Base-by-base conservation (phyloP, 1,140 invertebrate species). In the Agrypnia vestita region DNA sequence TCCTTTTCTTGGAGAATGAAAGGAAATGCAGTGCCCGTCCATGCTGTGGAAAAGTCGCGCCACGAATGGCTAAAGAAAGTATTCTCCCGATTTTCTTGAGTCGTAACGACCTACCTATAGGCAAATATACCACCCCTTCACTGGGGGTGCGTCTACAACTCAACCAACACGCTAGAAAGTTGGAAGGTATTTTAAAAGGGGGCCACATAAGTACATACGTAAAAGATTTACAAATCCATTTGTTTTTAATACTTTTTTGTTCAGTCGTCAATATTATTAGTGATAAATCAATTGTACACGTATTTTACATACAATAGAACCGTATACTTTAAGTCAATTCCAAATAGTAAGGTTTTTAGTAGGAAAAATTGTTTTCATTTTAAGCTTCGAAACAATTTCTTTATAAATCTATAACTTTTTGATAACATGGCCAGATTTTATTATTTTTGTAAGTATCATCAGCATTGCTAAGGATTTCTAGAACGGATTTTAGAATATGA, bases 51-150 rank as follows among this genome's bases (percentile, higher is more conserved):
- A 83, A 83, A 80, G 82, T 76, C 82, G 77, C 82, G 77, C 71
- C 47, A 73, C 82, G 82, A 83, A 83, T 83, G 82, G 80, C 64
- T 62, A 71, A 83, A 80, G 82, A 83, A 83, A 83, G 79, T 83
- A 53, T 69, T 73, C 82, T 62, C 51, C 61, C 76, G 79, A 81
- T 83, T 83, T 83, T 83, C 82, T 83, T 81, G 17, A 69, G 64
- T 76, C 79, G 72, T 82, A 73, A 55, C 51, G 67, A 71, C 47
- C 25, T 71, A 78, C 76, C 64, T 83, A 80, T 55, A 79, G 75
- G 17, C 78, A 75, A 77, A 80, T 76, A 79, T 59, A 73, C 59
- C 69, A 19, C 51, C 78, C 47, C 53, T 74, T 46, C 64, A 46
- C 53, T 9, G 15, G 69, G 51, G 76, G 76, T 55, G 53, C 47